Base-by-base conservation (phyloP, 2,888 invertebrate species). In the Xestia sexstrigata region DNA sequence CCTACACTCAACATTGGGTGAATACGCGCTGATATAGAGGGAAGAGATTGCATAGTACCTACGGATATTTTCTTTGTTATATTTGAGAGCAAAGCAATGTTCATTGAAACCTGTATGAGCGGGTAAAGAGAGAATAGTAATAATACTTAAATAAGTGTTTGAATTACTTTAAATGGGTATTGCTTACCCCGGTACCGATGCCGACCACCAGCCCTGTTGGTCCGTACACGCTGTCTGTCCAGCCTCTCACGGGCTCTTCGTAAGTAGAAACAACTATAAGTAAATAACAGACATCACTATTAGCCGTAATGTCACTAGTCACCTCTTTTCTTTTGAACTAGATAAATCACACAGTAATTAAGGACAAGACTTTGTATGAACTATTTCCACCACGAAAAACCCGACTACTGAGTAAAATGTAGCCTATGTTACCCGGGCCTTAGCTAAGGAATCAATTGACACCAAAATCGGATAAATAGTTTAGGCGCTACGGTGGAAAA, bases 171-270 rank as follows among this genome's bases (percentile, higher is more conserved):
- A 26, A 58, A 15, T 23, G 23, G 26, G 13, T 26, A 20, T 17
- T 49, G 72, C 90, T 90, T 71, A 93, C 97, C 78, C 99, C 99
- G 42, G 98, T 98, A 0, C 98, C 98, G 8, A 98, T 97, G 0
- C 98, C 98, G 20, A 98, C 97, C 84, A 97, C 98, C 62, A 97
- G 97, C 0, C 98, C 99, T 13, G 98, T 98, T 1, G 99, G 98
- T 8, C 99, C 99, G 91, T 99, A 99, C 88, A 98, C 97, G 90
- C 99, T 99, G 95, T 99, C 99, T 26, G 99, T 98, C 99, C 99
- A 99, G 1, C 98, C 99, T 83, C 97, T 95, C 0, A 98, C 94
- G 0, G 98, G 98, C 92, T 98, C 98, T 70, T 97, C 97, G 89
- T 98, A 98, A 0, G 98, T 97, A 0, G 97, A 97, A 9, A 97